Percentiles rank a stretch among this genome's conserved stretches.
These are phyloP conservation scores for Ictalurus punctatus DNA, from an alignment of 2,113 vertebrate genomes.

Conservation along the genomic window DNA sequence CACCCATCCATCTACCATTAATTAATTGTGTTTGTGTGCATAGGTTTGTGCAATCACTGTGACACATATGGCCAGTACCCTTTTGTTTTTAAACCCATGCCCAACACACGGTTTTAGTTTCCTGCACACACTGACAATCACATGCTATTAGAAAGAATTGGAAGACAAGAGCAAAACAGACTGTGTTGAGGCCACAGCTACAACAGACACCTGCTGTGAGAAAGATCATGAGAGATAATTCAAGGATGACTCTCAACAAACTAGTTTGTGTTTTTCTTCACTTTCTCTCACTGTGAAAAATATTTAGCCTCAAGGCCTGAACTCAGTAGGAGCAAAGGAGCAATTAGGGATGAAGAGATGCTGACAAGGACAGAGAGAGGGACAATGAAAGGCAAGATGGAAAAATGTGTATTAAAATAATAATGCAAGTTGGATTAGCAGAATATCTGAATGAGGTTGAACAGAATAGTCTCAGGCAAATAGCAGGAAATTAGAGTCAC, in stretches of 20 bases:
- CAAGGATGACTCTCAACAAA: slow-evolving; percentile 49
- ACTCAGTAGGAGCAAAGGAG: slow-evolving; percentile 68
- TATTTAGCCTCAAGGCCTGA: slow-evolving; percentile 71
- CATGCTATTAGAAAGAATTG: slow-evolving; percentile 27
- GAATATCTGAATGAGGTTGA: slow-evolving; percentile 11
- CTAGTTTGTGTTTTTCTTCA: slow-evolving; percentile 60
- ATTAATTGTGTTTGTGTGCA: slow-evolving; percentile 8
- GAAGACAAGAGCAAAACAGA: slow-evolving; percentile 1
- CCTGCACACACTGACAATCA: slow-evolving; percentile 44
- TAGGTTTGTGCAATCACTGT: background rate
- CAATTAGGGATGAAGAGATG: slow-evolving; percentile 70
- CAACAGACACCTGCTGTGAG: slow-evolving; percentile 59
- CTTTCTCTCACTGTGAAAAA: slow-evolving; percentile 63
- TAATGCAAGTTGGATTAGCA: background rate
- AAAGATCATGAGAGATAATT: slow-evolving; percentile 67
- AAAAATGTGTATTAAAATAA: slow-evolving; percentile 6
- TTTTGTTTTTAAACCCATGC: slow-evolving; percentile 15
- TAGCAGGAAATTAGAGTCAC: background rate
- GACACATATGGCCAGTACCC: slow-evolving; percentile 28
- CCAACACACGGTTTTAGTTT: slow-evolving; percentile 24
- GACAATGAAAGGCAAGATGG: background rate
- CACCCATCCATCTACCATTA: background rate
- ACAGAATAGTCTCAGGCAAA: slow-evolving; percentile 4
- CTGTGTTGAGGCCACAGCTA: slow-evolving; percentile 40
- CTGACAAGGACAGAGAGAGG: slow-evolving; percentile 38